phyloP scores from a whole-genome alignment of 2,797 vertebrate species.

The Allochrocebus solatus region DNA sequence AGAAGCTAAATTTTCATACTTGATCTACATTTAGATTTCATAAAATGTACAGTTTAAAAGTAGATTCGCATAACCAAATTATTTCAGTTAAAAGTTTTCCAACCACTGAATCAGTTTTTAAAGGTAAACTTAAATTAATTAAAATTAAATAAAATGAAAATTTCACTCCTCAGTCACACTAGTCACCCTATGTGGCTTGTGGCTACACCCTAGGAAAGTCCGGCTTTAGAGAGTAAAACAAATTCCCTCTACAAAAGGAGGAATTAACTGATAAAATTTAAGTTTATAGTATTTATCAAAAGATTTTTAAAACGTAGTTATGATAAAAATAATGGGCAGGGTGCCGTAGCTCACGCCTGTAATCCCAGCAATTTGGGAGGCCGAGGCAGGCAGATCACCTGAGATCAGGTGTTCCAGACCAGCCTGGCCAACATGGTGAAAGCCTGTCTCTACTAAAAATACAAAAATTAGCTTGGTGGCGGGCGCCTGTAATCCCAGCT shows the following conservation, averaged over 20 bases:
- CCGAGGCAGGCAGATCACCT: not conserved
- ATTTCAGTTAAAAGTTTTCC: slow-evolving; percentile 15
- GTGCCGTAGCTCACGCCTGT: not conserved
- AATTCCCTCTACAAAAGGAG: not conserved
- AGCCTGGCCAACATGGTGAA: not conserved
- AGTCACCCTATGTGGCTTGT: not conserved
- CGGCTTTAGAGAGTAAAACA: not conserved
- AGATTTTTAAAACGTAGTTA: not conserved
- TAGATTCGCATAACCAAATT: not conserved
- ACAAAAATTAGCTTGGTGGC: not conserved
- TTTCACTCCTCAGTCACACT: not conserved
- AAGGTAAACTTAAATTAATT: not conserved
- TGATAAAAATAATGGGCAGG: not conserved
- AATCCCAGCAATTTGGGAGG: not conserved
- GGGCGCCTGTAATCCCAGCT: not conserved
- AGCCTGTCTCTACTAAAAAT: not conserved
- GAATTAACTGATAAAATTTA: not conserved
- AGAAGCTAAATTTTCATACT: slow-evolving; percentile 7
- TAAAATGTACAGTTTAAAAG: not conserved
- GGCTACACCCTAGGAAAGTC: not conserved
- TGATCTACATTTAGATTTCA: slow-evolving; percentile 1
- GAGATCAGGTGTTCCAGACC: not conserved
- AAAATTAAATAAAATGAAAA: slow-evolving; percentile 35
- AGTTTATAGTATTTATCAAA: not conserved
- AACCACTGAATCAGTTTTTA: slow-evolving; percentile 3